Base-by-base conservation (phyloP, 30 jellyfish, hydroid and myxozoan species). In the Aurelia coerulea region DNA sequence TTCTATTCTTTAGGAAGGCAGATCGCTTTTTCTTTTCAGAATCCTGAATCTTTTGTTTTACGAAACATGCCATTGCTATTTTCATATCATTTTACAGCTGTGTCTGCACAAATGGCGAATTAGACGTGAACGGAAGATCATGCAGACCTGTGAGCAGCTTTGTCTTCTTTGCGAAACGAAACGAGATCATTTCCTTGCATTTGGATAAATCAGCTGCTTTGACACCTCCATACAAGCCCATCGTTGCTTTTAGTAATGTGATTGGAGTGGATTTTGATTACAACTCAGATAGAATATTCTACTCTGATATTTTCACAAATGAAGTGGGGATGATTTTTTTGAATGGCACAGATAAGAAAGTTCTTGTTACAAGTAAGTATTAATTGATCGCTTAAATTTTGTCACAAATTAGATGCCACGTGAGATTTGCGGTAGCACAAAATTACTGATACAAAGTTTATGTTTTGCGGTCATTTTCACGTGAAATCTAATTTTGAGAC, bases 261-360 rank as follows among this genome's bases (percentile, higher is more conserved):
- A 95, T 95, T 85, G 99, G 97, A 3, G 91, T 95, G 23, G 99
- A 95, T 69, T 95, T 84, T 68, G 94, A 95, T 63, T 95, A 39
- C 50, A 72, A 68, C 7, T 84, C 90, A 10, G 17, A 65, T 51
- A 67, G 91, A 79, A 85, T 95, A 17, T 95, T 81, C 66, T 95
- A 89, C 58, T 95, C 99, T 39, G 99, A 95, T 69, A 89, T 95
- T 6, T 89, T 72, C 90, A 89, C 95, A 34, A 95, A 95, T 53
- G 86, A 74, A 59, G 83, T 95, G 34, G 99, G 99, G 10, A 80
- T 96, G 84, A 81, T 95, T 6, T 42, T 56, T 50, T 17, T 90
- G 62, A 87, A 90, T 77, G 99, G 97, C 8, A 79, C 92, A 1
- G 96, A 79, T n/a, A 76, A 89, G 54, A 64, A 60, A 52, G 68